phyloP scores from a whole-genome alignment of 30 jellyfish, hydroid and myxozoan genomes.

The Mastigias papua region DNA sequence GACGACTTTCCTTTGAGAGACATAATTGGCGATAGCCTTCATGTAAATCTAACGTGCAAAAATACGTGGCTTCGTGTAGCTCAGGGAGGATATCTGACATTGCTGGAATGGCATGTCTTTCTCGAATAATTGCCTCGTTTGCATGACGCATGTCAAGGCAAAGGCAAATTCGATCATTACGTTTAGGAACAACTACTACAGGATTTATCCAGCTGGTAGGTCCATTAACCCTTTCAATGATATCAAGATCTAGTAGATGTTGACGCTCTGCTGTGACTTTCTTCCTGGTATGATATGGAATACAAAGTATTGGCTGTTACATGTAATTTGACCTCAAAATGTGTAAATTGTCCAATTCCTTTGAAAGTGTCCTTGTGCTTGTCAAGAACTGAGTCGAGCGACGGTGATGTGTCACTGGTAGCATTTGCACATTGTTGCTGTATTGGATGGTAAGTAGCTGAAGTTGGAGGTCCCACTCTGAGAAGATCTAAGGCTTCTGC shows the following conservation, averaged over 20 bases:
- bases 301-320: not conserved
- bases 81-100: not conserved
- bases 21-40: no score
- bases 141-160: not conserved
- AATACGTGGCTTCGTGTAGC: no score
- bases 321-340: not conserved
- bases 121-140: not conserved
- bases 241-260: not conserved
- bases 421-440: not conserved
- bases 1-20: no score
- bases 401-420: not conserved
- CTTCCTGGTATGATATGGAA: not conserved
- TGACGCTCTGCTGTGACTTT: not conserved
- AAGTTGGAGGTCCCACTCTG: not conserved
- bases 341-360: not conserved
- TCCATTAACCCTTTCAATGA: not conserved
- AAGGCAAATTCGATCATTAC: not conserved
- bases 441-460: not conserved
- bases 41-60: no score
- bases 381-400: not conserved
- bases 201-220: not conserved
- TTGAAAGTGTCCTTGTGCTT: not conserved
- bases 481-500: not conserved
- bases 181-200: not conserved
- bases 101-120: not conserved